Evolutionary conservation across 2,113 vertebrate species (phyloP).

Genomic region (Phaethornis superciliosus): DNA sequence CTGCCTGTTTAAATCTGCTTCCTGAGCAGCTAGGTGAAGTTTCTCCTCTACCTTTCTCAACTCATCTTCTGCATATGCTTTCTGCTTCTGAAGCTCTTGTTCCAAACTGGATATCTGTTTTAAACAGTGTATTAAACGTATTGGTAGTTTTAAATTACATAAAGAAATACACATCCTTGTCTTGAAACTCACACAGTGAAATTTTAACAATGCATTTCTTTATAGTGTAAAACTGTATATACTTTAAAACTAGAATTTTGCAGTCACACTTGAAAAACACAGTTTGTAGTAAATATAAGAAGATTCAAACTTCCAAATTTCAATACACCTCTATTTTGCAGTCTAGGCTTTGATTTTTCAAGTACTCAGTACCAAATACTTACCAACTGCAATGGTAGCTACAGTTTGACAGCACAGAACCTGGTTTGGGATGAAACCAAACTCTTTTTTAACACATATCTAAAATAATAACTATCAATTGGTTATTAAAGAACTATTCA

Average conservation of each 20-base stretch:
- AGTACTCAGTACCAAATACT: not conserved
- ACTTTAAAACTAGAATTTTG: not conserved
- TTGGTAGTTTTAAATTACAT: not conserved
- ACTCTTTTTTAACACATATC: not conserved
- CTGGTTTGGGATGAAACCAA: not conserved
- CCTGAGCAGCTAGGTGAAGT: conserved; percentile 63
- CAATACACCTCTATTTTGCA: not conserved
- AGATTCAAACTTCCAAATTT: not conserved
- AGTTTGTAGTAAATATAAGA: not conserved
- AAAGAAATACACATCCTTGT: not conserved
- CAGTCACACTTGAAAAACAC: not conserved
- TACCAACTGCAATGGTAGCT: not conserved
- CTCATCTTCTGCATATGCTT: conserved; percentile 74
- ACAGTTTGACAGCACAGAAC: not conserved
- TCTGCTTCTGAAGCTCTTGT: conserved; percentile 86
- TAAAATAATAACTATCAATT: not conserved
- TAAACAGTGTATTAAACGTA: not conserved
- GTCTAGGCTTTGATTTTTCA: not conserved
- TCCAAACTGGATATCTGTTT: conserved; percentile 87
- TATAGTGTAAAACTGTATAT: not conserved
- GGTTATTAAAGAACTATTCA: not conserved
- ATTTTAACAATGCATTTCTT: not conserved
- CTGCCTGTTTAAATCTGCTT: conserved; percentile 74
- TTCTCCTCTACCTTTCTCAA: conserved; percentile 78
- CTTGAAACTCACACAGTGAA: not conserved